Evolutionary conservation across 2,888 invertebrate genomes (phyloP), one percentile per base, ranked within the genome.

Genomic region (Ormia ochracea): DNA sequence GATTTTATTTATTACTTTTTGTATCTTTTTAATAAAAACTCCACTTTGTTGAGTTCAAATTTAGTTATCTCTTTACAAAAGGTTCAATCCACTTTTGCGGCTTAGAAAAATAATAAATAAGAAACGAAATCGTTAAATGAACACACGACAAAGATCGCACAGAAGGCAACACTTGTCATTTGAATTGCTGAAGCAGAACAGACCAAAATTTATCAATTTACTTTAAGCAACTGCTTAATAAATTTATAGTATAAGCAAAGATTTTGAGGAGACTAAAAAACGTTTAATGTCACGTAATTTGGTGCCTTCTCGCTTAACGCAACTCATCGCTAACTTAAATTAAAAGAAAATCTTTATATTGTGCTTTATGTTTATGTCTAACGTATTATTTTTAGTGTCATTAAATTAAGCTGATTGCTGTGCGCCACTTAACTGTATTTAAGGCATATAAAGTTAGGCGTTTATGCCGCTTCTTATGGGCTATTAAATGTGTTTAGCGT

Each of bases 161-260:
- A 19, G 38, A 50, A 58, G 31, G 28, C 48, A 68, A 43, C 33
- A 63, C 61, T 65, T 81, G 81, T 81, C 78, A 78, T 66, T 50
- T 70, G 65, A 74, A 61, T 74, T 78, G 72, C 78, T 78, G 73
- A 81, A 50, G 81, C 81, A 78, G 74, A 81, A 77, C n/a, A n/a
- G n/a, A n/a, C 81, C 52, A 33, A 28, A 50, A 36, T 52, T 63
- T 63, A 68, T 66, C 17, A 33, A 41, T 21, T 21, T 23, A 33
- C 12, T 38, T 50, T 41, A 58, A n/a, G n/a, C n/a, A n/a, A n/a
- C n/a, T n/a, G n/a, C n/a, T n/a, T n/a, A n/a, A n/a, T n/a, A n/a
- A n/a, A n/a, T n/a, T n/a, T n/a, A n/a, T n/a, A n/a, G n/a, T n/a
- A n/a, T n/a, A n/a, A n/a, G n/a, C n/a, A n/a, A n/a, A n/a, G n/a